These are phyloP conservation scores for Orthosia gracilis DNA, from an alignment of 2,888 invertebrate genomes.

Conservation along the genomic window DNA sequence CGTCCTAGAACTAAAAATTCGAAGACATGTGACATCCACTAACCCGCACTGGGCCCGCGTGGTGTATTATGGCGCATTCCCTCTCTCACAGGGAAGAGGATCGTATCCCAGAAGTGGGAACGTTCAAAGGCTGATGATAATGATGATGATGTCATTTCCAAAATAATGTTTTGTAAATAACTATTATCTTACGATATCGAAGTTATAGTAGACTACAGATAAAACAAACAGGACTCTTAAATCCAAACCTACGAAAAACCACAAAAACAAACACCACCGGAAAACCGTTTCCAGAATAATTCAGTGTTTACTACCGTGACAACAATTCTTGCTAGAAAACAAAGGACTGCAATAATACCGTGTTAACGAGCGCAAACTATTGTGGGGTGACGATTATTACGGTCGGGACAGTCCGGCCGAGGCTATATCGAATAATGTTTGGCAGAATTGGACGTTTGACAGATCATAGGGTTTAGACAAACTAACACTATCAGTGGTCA, in stretches of 20 bases:
- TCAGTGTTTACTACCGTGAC: conserved; percentile 49
- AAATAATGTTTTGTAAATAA: neutral
- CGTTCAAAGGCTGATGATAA: too few species aligned
- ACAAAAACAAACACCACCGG: conserved; percentile 24
- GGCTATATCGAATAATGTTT: conserved; percentile 45
- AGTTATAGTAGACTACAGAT: neutral
- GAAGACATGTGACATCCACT: too few species aligned
- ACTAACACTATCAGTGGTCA: too few species aligned
- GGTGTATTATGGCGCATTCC: too few species aligned
- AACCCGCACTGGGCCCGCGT: too few species aligned
- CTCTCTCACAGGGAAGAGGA: too few species aligned
- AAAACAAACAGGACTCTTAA: neutral
- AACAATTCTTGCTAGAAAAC: conserved; percentile 53
- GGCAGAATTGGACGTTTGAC: conserved; percentile 25
- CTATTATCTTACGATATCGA: neutral
- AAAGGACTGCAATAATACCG: conserved; percentile 58
- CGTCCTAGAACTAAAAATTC: too few species aligned
- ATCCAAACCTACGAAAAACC: conserved; percentile 1
- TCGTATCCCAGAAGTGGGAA: too few species aligned
- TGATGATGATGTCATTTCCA: too few species aligned
- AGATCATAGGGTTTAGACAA: neutral
- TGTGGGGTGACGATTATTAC: conserved; percentile 57
- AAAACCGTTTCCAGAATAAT: conserved; percentile 46
- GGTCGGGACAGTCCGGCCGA: conserved; percentile 45
- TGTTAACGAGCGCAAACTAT: conserved; percentile 59